Conservation (phyloP, 2,888 invertebrate genomes). For the Cosmorhoe ocellata region DNA sequence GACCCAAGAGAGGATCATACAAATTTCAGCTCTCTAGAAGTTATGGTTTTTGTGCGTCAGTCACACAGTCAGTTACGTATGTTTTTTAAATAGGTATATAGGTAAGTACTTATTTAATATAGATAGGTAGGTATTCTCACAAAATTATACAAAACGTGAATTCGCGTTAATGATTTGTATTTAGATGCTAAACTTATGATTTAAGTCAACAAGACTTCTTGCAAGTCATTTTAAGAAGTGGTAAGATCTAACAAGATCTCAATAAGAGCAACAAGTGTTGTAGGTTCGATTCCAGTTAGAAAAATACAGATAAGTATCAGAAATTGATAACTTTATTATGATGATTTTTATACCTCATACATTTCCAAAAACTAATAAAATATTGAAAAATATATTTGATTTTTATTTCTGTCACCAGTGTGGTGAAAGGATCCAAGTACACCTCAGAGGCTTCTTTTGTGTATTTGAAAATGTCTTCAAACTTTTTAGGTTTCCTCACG, state of each 20-base stretch:
- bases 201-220: constrained; percentile 3
- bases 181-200: constrained; percentile 11
- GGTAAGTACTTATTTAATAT: neutral
- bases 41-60: too few species aligned
- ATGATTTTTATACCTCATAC: neutral
- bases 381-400: too few species aligned
- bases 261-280: neutral
- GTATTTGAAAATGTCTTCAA: too few species aligned
- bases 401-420: too few species aligned
- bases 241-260: neutral
- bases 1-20: too few species aligned
- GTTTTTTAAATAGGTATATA: too few species aligned
- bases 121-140: constrained; percentile 18
- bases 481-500: too few species aligned
- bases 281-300: neutral
- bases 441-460: too few species aligned
- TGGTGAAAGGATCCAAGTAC: too few species aligned
- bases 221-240: neutral
- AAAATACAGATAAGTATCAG: neutral
- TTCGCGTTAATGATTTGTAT: neutral
- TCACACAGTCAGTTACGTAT: too few species aligned
- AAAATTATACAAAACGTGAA: constrained; percentile 13
- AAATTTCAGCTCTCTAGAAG: too few species aligned
- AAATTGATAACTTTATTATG: neutral
- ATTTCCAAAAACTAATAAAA: too few species aligned